Base-by-base conservation (phyloP, 1,140 invertebrate species). In the Anastrepha obliqua region DNA sequence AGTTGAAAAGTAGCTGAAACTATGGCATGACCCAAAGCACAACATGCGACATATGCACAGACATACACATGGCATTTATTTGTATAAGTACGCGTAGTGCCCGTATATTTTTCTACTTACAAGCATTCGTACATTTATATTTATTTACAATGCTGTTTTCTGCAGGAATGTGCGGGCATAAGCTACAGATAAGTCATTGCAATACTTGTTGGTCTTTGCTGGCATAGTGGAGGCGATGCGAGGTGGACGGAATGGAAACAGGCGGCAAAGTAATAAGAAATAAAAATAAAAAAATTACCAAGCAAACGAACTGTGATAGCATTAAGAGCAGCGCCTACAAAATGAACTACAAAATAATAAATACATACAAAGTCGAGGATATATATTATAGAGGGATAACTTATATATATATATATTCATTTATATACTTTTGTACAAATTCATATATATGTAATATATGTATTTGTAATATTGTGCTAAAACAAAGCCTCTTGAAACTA, bases 151-250 rank as follows among this genome's bases (percentile, higher is more conserved):
- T 81, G 74, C 47, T 81, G 42, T 47, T 47, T 17, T 15, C 74
- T 55, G 74, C 74, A n/a, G 20, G n/a, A 81, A 81, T 81, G 74
- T 81, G 74, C 47, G 74, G 74, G 74, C 47, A 81, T 55, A 81
- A 58, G 29, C 47, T 81, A 55, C 20, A 81, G 74, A 81, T 55
- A 81, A 81, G 74, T 55, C 47, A 81, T 55, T 81, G 47, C 74
- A 47, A 44, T 74, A 74, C 67, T 74, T 81, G 74, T 81, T 81
- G 74, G 74, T 74, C 42, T 17, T 6, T 11, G 67, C 67, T 39
- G 17, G 6, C 11, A 47, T 17, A 9, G 74, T 74, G 13, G n/a
- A 5, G 47, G 44, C 17, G 42, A 17, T 3, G 15, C 20, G 74
- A 20, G 47, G 74, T n/a, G 74, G 3, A 29, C 15, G 17, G n/a